Conservation (phyloP, 2,888 invertebrate genomes). For the Polydrusus pterygomalis region DNA sequence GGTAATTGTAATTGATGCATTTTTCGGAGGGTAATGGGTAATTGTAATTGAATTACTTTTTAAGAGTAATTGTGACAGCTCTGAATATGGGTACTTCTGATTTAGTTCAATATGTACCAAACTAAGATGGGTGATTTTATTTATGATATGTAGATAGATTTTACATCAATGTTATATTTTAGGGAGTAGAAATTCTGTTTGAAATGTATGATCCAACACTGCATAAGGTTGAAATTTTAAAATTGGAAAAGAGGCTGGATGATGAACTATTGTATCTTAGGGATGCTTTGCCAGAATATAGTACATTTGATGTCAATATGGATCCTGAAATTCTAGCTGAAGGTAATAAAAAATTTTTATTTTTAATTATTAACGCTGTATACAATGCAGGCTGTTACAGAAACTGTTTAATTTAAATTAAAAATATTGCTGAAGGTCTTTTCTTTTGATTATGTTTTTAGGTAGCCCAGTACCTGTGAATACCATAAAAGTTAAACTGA, state of each 20-base stretch:
- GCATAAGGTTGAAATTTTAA: constrained; percentile 90
- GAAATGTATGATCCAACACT: constrained; percentile 96
- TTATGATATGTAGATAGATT: too few species aligned
- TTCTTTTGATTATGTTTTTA: constrained; percentile 39
- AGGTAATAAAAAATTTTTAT: constrained; percentile 71
- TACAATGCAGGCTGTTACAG: too few species aligned
- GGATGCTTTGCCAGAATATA: constrained; percentile 93
- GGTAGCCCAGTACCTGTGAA: constrained; percentile 68
- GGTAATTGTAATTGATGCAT: too few species aligned
- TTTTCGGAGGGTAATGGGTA: too few species aligned
- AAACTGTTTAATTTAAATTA: too few species aligned
- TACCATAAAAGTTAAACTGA: constrained; percentile 78
- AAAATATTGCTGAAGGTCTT: too few species aligned
- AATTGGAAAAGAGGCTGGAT: constrained; percentile 94
- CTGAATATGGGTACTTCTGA: too few species aligned
- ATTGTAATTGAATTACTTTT: too few species aligned
- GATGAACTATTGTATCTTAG: constrained; percentile 90
- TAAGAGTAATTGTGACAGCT: too few species aligned
- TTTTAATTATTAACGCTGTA: too few species aligned
- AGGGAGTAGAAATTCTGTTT: constrained; percentile 81
- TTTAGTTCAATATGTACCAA: too few species aligned
- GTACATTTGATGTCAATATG: constrained; percentile 95
- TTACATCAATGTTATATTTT: constrained; percentile 51
- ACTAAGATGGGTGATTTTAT: too few species aligned
- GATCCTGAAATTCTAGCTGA: constrained; percentile 87